phyloP scores from a whole-genome alignment of 2,113 vertebrate genomes.

The Hippocampus mohnikei region DNA sequence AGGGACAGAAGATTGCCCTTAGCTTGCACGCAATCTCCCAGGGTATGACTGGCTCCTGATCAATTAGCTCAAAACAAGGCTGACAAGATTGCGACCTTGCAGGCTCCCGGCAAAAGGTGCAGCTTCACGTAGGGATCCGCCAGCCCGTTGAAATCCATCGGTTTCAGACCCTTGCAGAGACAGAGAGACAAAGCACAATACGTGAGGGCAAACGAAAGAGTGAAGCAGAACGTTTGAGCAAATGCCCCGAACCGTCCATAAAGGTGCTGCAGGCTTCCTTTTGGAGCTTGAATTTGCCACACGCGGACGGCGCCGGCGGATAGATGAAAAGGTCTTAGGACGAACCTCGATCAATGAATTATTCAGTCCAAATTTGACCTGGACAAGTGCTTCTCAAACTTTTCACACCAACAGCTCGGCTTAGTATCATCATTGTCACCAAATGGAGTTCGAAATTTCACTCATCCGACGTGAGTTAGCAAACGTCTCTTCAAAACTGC shows the following conservation, averaged over 20 bases:
- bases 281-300: conserved; percentile 6
- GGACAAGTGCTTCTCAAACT: not conserved
- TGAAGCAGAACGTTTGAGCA: not conserved
- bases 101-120: conserved; percentile 82
- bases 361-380: not conserved
- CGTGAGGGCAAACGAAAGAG: not conserved
- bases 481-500: too few relatives aligned
- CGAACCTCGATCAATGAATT: not conserved
- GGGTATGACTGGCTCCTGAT: not conserved
- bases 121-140: conserved; percentile 86
- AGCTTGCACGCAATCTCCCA: not conserved
- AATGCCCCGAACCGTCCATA: conserved; percentile 3
- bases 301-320: not conserved
- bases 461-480: too few relatives aligned
- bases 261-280: conserved; percentile 21
- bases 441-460: too few relatives aligned
- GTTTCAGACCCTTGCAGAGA: conserved; percentile 77
- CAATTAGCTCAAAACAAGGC: not conserved
- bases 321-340: not conserved
- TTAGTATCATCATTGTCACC: too few relatives aligned
- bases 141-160: conserved; percentile 87
- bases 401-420: not conserved
- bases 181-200: conserved; percentile 5
- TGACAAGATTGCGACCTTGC: conserved; percentile 73
- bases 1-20: not conserved